phyloP scores from a whole-genome alignment of 2,797 vertebrate genomes.

The Moxostoma hubbsi region DNA sequence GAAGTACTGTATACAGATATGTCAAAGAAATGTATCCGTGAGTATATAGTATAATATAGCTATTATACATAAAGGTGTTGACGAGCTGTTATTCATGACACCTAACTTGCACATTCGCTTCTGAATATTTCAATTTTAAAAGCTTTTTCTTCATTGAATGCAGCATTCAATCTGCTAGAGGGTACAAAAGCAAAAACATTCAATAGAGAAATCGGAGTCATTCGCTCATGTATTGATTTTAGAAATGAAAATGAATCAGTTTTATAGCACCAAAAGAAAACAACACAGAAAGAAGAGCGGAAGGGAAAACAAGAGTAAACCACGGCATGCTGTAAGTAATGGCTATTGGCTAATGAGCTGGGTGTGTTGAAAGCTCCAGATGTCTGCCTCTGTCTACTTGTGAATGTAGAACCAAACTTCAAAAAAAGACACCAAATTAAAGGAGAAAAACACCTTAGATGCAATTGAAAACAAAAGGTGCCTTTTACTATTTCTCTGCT shows the following conservation, averaged over 20 bases:
- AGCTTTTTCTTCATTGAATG: not conserved
- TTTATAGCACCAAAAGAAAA: conserved; percentile 1
- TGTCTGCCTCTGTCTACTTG: conserved; percentile 16
- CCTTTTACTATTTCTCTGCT: not conserved
- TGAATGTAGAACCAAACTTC: conserved; percentile 5
- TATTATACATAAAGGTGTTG: not conserved
- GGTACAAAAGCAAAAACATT: conserved; percentile 3
- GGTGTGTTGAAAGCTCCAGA: conserved; percentile 41
- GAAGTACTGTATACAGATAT: not conserved
- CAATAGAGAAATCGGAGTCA: conserved; percentile 26
- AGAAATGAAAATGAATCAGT: conserved; percentile 30
- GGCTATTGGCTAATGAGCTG: conserved; percentile 39
- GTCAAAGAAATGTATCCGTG: not conserved
- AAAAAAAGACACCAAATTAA: conserved; percentile 13
- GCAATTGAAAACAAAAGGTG: not conserved
- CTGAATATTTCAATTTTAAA: not conserved
- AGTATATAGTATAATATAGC: not conserved
- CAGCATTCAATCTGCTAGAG: not conserved
- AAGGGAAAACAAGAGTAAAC: conserved; percentile 1
- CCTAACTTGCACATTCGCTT: not conserved
- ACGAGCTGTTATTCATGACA: conserved; percentile 1
- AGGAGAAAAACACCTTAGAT: conserved; percentile 4
- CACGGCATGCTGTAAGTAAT: conserved; percentile 5
- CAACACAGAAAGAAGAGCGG: not conserved
- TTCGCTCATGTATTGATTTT: conserved; percentile 10